Evolutionary conservation across 2,888 invertebrate genomes (phyloP).

Genomic region (Pheosia gnoma): DNA sequence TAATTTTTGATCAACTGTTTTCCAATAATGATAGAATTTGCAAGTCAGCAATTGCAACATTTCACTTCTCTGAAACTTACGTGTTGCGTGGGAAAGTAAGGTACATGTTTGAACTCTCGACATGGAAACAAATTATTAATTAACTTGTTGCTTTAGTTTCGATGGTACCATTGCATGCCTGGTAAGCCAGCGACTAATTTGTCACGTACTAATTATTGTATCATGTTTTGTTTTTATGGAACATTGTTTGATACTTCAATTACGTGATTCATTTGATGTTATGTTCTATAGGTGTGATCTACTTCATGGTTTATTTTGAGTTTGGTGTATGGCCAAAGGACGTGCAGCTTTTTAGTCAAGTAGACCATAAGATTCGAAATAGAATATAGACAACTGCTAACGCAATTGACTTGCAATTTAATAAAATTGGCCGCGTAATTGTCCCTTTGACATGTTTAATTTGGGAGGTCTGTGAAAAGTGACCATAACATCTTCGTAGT

Average conservation of each 20-base stretch:
- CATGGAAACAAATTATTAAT: constrained; percentile 15
- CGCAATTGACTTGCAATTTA: too few relatives aligned
- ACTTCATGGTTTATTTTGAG: too few relatives aligned
- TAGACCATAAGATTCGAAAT: too few relatives aligned
- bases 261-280: constrained; percentile 22
- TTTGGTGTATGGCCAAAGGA: too few relatives aligned
- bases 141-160: neutral
- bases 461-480: too few relatives aligned
- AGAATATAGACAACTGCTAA: too few relatives aligned
- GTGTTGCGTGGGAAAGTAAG: constrained; percentile 24
- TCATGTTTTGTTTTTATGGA: constrained; percentile 22
- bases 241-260: constrained; percentile 22
- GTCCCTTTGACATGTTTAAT: too few relatives aligned
- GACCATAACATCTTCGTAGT: neutral
- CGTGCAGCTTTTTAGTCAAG: too few relatives aligned
- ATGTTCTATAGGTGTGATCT: neutral
- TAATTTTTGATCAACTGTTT: too few relatives aligned
- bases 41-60: neutral
- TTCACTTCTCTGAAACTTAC: constrained; percentile 6
- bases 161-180: constrained; percentile 15
- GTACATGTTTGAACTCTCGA: constrained; percentile 11
- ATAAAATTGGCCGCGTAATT: too few relatives aligned
- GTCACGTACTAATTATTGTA: constrained; percentile 28
- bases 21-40: neutral
- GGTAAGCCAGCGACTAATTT: constrained; percentile 15